Percentiles rank a stretch among this genome's conserved stretches.
Evolutionary conservation across 2,888 invertebrate species (phyloP).

Genomic region (Chorisops tibialis): DNA sequence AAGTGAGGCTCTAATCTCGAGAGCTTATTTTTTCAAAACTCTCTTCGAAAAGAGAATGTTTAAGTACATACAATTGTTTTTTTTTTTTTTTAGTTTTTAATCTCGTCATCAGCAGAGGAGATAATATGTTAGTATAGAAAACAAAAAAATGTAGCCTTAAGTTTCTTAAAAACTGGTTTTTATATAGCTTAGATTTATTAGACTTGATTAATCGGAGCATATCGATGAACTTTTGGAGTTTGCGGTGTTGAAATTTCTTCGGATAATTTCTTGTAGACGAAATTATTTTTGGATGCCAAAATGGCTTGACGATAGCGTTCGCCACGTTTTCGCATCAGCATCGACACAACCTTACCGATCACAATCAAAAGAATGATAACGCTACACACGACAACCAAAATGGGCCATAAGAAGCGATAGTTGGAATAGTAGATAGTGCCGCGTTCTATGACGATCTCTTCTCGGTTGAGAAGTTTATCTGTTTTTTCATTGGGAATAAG

Average conservation of each 20-base stretch:
- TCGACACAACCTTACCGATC: slow-evolving; percentile 56
- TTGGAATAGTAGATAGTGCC: slow-evolving; percentile 52
- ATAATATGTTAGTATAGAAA: slow-evolving; percentile 6
- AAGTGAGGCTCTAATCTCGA: too few relatives aligned
- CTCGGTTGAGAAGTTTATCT: slow-evolving; percentile 42
- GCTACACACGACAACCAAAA: slow-evolving; percentile 59
- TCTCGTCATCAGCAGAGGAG: too few relatives aligned
- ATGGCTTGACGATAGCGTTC: slow-evolving; percentile 53
- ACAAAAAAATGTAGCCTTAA: background rate
- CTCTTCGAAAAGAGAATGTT: too few relatives aligned
- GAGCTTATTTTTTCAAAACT: too few relatives aligned
- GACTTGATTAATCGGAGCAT: slow-evolving; percentile 58
- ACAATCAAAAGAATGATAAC: slow-evolving; percentile 56
- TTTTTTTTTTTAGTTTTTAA: too few relatives aligned
- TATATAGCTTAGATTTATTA: slow-evolving; percentile 36
- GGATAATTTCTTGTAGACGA: slow-evolving; percentile 74
- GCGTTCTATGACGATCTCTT: slow-evolving; percentile 49
- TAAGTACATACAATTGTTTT: too few relatives aligned
- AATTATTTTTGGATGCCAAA: slow-evolving; percentile 51
- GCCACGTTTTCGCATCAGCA: slow-evolving; percentile 54
- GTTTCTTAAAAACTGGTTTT: slow-evolving; percentile 3
- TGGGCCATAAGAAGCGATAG: slow-evolving; percentile 59
- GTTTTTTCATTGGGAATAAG: slow-evolving; percentile 14
- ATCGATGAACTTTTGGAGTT: slow-evolving; percentile 67
- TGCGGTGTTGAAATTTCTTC: slow-evolving; percentile 60